A percentile compares a stretch with the other conserved stretches of the same genome.
Conservation (phyloP, 2,888 invertebrate genomes). For the Bombylius discolor region DNA sequence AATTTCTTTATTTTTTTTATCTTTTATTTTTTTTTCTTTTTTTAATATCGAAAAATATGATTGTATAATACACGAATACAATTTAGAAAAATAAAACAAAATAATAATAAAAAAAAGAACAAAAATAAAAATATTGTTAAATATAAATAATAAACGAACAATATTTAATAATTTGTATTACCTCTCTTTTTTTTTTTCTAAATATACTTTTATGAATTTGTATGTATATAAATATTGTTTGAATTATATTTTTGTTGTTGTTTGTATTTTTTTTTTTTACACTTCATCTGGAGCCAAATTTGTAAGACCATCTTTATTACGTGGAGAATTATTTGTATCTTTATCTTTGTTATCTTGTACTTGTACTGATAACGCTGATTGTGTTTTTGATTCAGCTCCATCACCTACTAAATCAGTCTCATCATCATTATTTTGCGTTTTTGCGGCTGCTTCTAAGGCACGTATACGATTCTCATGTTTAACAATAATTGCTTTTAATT, state of each 20-base stretch:
- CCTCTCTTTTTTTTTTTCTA: too few relatives aligned
- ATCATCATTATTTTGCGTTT: slow-evolving; percentile 27
- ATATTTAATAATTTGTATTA: too few relatives aligned
- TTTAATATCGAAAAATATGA: too few relatives aligned
- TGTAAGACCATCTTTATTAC: slow-evolving; percentile 10
- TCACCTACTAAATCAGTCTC: slow-evolving; percentile 18
- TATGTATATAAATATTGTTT: not conserved
- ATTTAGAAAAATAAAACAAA: too few relatives aligned
- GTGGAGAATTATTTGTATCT: slow-evolving; percentile 18
- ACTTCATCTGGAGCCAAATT: slow-evolving; percentile 28
- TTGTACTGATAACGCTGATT: not conserved
- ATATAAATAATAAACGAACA: too few relatives aligned
- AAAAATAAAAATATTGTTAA: too few relatives aligned
- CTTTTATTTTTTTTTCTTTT: too few relatives aligned
- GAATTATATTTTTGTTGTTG: not conserved
- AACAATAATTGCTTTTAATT: slow-evolving; percentile 85
- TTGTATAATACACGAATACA: too few relatives aligned
- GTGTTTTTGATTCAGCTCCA: slow-evolving; percentile 3
- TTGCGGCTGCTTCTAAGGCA: slow-evolving; percentile 32
- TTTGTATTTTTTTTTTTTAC: slow-evolving; percentile 17
- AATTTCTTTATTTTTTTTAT: too few relatives aligned
- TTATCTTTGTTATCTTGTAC: slow-evolving; percentile 14
- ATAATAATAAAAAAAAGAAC: too few relatives aligned
- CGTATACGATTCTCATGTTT: slow-evolving; percentile 68
- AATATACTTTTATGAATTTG: too few relatives aligned